A percentile compares a stretch with the other conserved stretches of the same genome.
phyloP scores from a whole-genome alignment of 2,797 vertebrate genomes.

The Champsocephalus gunnari region DNA sequence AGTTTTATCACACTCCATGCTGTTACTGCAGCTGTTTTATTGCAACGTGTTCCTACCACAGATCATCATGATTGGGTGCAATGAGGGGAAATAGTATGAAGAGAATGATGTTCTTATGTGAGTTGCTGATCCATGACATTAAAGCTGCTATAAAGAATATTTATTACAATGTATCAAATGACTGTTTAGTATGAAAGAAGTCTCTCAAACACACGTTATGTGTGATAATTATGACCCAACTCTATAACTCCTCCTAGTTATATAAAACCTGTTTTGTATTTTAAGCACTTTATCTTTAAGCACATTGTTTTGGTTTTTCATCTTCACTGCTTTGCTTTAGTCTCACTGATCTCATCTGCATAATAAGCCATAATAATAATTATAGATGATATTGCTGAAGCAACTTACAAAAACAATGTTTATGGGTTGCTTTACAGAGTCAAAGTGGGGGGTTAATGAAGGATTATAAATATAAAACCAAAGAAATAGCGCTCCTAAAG shows the following conservation, averaged over 20 bases:
- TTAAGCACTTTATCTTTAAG: neutral
- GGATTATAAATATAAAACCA: too few relatives aligned
- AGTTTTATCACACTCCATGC: slow-evolving; percentile 34
- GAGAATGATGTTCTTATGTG: slow-evolving; percentile 3
- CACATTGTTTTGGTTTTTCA: neutral
- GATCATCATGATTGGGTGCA: neutral
- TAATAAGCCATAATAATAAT: neutral
- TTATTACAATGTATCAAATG: neutral
- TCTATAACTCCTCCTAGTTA: neutral
- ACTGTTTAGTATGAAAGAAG: neutral
- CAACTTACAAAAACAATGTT: too few relatives aligned
- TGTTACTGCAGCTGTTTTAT: slow-evolving; percentile 14
- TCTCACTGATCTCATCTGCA: neutral
- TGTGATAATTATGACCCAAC: neutral
- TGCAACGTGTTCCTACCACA: slow-evolving; percentile 2
- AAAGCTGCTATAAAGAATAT: neutral
- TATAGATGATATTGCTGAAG: too few relatives aligned
- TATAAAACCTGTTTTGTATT: too few relatives aligned
- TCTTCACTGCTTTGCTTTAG: neutral
- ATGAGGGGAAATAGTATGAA: neutral
- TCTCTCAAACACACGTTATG: neutral
- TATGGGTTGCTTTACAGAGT: too few relatives aligned
- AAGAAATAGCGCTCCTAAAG: too few relatives aligned
- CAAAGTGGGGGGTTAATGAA: too few relatives aligned
- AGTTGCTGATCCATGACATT: neutral